These are phyloP conservation scores for Pelmatolapia mariae DNA, from an alignment of 2,113 vertebrate genomes.

Conservation along the genomic window DNA sequence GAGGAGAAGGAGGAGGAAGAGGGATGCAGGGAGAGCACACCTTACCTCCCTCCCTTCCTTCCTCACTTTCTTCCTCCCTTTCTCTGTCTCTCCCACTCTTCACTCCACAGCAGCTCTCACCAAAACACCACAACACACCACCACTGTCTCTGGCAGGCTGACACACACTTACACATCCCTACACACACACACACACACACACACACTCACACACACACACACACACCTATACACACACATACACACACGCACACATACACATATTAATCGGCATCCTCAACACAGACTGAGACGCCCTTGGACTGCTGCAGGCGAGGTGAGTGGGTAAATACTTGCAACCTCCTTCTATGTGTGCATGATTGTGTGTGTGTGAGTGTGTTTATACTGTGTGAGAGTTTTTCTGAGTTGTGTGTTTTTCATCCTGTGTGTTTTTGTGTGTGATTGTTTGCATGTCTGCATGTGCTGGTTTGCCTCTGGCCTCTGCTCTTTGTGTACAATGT, in stretches of 20 bases:
- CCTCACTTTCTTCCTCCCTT: constrained; percentile 46
- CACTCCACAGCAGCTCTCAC: constrained; percentile 61
- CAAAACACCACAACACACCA: constrained; percentile 50
- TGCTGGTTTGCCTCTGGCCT: not conserved
- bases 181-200: not conserved
- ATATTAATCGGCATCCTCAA: constrained; percentile 53
- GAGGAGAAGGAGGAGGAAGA: constrained; percentile 48
- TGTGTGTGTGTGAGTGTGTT: not conserved
- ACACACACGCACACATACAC: constrained; percentile 29
- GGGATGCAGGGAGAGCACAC: constrained; percentile 73
- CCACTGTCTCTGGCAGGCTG: constrained; percentile 27
- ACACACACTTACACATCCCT: constrained; percentile 36
- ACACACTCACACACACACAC: constrained; percentile 2
- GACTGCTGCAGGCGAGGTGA: constrained; percentile 74
- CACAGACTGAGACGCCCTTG: constrained; percentile 55
- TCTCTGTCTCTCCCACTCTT: constrained; percentile 43
- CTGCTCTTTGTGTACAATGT: not conserved
- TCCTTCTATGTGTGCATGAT: not conserved
- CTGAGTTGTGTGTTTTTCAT: too few relatives aligned
- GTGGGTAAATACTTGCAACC: constrained; percentile 54
- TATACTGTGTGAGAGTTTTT: too few relatives aligned
- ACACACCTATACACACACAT: constrained; percentile 29
- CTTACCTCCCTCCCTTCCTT: constrained; percentile 69
- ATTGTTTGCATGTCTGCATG: constrained; percentile 3
- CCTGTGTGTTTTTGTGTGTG: not conserved